Percentiles rank a stretch among this genome's conserved stretches.
Evolutionary conservation across 2,888 invertebrate genomes (phyloP).

Genomic region (Notodonta dromedarius): DNA sequence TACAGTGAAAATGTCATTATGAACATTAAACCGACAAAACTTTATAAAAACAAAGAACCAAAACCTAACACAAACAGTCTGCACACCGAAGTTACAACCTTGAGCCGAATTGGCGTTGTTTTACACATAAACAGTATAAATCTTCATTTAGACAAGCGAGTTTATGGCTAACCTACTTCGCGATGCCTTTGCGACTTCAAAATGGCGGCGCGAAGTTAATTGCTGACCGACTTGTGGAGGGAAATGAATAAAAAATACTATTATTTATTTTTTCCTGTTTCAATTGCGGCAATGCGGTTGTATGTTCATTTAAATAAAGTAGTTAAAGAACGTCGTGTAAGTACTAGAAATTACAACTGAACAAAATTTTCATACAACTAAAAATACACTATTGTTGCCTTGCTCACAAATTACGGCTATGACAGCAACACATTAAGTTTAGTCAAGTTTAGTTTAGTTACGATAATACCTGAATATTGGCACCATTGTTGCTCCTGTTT

Average conservation of each 20-base stretch:
- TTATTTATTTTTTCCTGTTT: slow-evolving; percentile 18
- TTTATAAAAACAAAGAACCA: slow-evolving; percentile 2
- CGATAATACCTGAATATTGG: no score
- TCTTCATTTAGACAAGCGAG: slow-evolving; percentile 36
- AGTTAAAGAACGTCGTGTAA: no score
- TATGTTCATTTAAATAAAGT: no score
- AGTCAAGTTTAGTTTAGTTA: no score
- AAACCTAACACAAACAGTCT: slow-evolving; percentile 10
- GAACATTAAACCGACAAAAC: no score
- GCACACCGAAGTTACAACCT: slow-evolving; percentile 34
- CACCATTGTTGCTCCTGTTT: no score
- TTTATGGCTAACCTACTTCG: slow-evolving; percentile 44
- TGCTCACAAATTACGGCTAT: no score
- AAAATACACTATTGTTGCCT: no score
- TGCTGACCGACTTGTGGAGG: slow-evolving; percentile 35
- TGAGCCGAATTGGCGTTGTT: slow-evolving; percentile 39
- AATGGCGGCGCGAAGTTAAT: slow-evolving; percentile 40
- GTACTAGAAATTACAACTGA: no score
- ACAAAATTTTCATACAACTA: no score
- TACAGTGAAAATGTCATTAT: no score
- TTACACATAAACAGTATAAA: slow-evolving; percentile 35
- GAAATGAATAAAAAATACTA: slow-evolving; percentile 24
- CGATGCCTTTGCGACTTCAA: slow-evolving; percentile 38
- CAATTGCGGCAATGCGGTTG: background rate
- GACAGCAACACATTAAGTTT: no score